phyloP scores from a whole-genome alignment of 2,113 vertebrate genomes.

The Oceanites oceanicus region DNA sequence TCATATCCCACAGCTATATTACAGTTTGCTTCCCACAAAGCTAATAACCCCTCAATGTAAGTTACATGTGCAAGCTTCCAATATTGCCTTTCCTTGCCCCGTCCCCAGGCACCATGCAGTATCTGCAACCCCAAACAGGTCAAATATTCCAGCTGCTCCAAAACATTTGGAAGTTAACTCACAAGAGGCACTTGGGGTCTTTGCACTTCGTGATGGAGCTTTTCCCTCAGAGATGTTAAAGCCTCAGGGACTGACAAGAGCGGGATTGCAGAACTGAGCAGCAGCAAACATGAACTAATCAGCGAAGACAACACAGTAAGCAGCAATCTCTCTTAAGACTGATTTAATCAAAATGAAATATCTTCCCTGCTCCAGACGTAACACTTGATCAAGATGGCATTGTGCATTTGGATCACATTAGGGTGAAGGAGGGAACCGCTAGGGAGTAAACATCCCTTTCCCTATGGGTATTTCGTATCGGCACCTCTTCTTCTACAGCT shows the following conservation, averaged over 20 bases:
- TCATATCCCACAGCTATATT: neutral
- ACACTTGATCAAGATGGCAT: neutral
- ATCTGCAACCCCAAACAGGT: neutral
- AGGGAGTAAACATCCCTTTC: neutral
- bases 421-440: neutral
- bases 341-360: neutral
- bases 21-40: neutral
- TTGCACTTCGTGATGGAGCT: neutral
- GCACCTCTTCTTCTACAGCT: neutral
- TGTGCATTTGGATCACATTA: neutral
- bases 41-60: neutral
- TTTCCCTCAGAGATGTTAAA: neutral
- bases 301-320: neutral
- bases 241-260: rapidly evolving
- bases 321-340: neutral
- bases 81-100: neutral
- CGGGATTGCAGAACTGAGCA: neutral
- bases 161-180: neutral
- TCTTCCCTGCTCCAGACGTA: neutral
- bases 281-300: neutral
- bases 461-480: rapidly evolving
- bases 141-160: neutral
- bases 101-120: neutral
- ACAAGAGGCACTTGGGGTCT: neutral
- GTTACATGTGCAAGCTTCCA: neutral